Base-by-base conservation (phyloP, 2,888 invertebrate species). In the Cheilosia vernalis region DNA sequence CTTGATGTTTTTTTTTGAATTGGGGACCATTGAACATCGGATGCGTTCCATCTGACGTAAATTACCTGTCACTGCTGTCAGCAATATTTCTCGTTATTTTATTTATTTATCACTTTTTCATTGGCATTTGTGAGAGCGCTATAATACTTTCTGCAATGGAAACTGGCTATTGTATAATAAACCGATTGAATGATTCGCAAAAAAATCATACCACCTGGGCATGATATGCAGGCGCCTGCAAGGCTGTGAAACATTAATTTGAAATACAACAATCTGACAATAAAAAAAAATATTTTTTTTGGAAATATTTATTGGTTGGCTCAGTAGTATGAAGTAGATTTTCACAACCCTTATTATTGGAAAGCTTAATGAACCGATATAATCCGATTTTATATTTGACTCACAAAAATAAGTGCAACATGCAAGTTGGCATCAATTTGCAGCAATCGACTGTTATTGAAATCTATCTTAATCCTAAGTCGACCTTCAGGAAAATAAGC, bases 41-140 rank as follows among this genome's bases (percentile, higher is more conserved):
- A 76, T 70, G 77, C 81, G 70, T 51, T 76, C 44, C 64, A 53
- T 64, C 40, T 58, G 69, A 76, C 63, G 56, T 70, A 76, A 76
- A 76, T 82, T 82, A 82, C 77, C 81, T 76, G 81, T 27, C 81
- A 82, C 51, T 58, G 64, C 56, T 76, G 81, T 77, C 77, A 58
- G 70, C 69, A 70, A 44, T 82, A 33, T 30, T 56, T 69, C 49
- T 64, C 47, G 56, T 19, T 76, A 21, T 55, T 53, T 27, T 19
- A n/a, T 64, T 27, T 19, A n/a, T 64, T 64, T 51, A 51, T 40
- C 21, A 21, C 24, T 24, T 66, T 67, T 82, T 76, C 70, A 58
- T 53, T 64, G 49, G 21, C 64, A 61, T 61, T 55, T 44, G 27
- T 19, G 37, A 13, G 10, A 13, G 10, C 13, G 19, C 17, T 30